Base-by-base conservation (phyloP, 2,113 vertebrate genomes). In the Ageneiosus marmoratus region DNA sequence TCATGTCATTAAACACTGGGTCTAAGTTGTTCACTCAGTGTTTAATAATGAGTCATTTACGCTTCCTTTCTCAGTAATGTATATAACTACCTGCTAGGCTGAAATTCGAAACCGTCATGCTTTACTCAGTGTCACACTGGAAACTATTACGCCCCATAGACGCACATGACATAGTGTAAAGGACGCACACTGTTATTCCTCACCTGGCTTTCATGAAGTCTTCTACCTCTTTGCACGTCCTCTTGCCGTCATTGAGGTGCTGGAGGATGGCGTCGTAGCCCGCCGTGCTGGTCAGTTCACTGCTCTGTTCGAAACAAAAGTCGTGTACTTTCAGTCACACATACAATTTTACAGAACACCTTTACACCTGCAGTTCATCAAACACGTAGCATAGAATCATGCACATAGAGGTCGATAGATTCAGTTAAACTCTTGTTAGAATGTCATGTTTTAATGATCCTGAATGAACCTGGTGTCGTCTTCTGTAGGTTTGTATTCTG, bases 121-220 rank as follows among this genome's bases (percentile, higher is more conserved):
- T n/a, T n/a, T 60, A 15, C 60, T 7, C 4, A 5, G 15, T 20
- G 32, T 34, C 62, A 65, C 4, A 32, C 8, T 20, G 62, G 24
- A 44, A 48, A 72, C 44, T 22, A 22, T 18, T 67, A 16, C 41
- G 41, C 13, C 13, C 24, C 24, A 72, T 27, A 6, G 4, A 46
- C n/a, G 0, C 67, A 44, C 67, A 0, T 1, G 20, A 11, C 5
- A 5, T 4, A 11, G 48, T 22, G 48, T 29, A 51, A 6, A 3
- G 44, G 27, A 34, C 32, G 46, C 10, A 9, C 16, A 6, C n/a
- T 20, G 29, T 29, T 32, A 5, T 51, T 32, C 32, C 78, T 27
- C 92, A 98, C 98, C 98, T 97, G 87, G 98, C 96, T 90, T 97
- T 99, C 88, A 99, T 83, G 87, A 99, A 98, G 12, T 99, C 97